Percentiles rank a stretch among this genome's conserved stretches.
These are phyloP conservation scores for Leucoraja erinaceus DNA, from an alignment of 2,113 vertebrate species.

Conservation along the genomic window DNA sequence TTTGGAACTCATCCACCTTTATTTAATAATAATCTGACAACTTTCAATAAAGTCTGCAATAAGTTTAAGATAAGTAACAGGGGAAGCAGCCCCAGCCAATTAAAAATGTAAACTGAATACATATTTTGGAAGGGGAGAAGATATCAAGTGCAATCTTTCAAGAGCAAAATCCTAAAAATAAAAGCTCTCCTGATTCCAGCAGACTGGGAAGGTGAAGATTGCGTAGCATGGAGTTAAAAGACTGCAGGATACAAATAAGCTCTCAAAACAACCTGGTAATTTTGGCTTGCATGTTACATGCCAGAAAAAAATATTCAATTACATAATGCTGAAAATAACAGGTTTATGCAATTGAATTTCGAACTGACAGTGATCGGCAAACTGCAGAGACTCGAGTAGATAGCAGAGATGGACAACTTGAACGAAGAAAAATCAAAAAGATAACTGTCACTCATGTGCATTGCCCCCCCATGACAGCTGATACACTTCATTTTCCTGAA, in stretches of 20 bases:
- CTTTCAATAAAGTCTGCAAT: not conserved
- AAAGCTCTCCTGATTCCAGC: not conserved
- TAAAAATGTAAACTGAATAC: not conserved
- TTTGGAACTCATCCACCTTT: not conserved
- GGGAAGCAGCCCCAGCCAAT: not conserved
- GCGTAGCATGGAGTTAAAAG: not conserved
- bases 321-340: too few species aligned
- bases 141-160: not conserved
- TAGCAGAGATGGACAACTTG: too few species aligned
- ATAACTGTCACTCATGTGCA: too few species aligned
- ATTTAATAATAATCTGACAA: not conserved
- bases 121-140: not conserved
- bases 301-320: too few species aligned
- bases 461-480: too few species aligned
- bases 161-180: not conserved
- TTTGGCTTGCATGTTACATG: too few species aligned
- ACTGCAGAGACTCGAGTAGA: too few species aligned
- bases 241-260: not conserved
- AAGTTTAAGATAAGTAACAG: not conserved
- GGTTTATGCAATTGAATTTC: too few species aligned
- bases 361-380: too few species aligned
- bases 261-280: too few species aligned
- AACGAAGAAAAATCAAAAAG: too few species aligned
- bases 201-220: not conserved
- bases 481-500: too few species aligned